phyloP scores from a whole-genome alignment of 2,113 vertebrate genomes.

The Arothron firmamentum region DNA sequence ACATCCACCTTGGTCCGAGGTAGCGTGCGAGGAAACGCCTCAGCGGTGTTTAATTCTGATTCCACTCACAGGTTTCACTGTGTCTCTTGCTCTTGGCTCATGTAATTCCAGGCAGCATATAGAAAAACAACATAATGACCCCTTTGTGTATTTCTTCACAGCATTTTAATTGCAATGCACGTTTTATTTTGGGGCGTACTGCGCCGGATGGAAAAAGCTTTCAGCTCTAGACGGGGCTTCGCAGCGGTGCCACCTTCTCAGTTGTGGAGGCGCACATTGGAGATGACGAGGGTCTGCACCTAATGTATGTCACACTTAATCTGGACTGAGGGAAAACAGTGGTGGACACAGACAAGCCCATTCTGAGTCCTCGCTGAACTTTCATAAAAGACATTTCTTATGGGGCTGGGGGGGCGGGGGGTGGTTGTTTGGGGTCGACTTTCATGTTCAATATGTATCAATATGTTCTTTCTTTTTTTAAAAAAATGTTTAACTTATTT shows the following conservation, averaged over 20 bases:
- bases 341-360: conserved; percentile 7
- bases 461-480: no score
- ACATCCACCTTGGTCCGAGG: conserved; percentile 28
- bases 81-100: conserved; percentile 26
- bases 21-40: conserved; percentile 39
- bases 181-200: conserved; percentile 37
- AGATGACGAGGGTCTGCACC: conserved; percentile 21
- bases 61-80: conserved; percentile 16
- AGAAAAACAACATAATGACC: background rate
- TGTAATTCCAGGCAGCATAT: background rate
- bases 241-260: conserved; percentile 7
- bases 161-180: conserved; percentile 24
- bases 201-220: conserved; percentile 40
- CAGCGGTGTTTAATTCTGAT: conserved; percentile 5
- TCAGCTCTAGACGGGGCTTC: conserved; percentile 19
- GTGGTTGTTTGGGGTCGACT: no score
- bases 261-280: background rate
- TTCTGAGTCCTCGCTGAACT: background rate
- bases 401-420: no score
- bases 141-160: conserved; percentile 36
- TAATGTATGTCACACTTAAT: conserved; percentile 50
- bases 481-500: no score
- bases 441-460: no score
- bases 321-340: conserved; percentile 46
- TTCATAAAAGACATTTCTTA: conserved; percentile 5